Evolutionary conservation across 2,797 vertebrate genomes (phyloP).

Genomic region (Diceros bicornis): DNA sequence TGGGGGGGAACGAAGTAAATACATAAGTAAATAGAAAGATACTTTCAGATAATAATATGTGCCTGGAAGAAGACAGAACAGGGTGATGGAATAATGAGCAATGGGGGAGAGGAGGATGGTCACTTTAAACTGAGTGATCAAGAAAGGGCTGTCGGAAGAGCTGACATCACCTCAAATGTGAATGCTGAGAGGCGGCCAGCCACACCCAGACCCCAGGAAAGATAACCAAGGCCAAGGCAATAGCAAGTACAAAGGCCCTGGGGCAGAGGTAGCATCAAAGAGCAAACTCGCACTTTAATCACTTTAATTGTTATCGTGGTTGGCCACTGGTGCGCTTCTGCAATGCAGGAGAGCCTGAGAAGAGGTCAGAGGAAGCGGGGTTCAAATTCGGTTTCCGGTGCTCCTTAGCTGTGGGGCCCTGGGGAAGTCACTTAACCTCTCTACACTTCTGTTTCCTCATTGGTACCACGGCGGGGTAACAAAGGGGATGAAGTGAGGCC

Average conservation of each 20-base stretch:
- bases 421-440: not conserved
- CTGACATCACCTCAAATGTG: not conserved
- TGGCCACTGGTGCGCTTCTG: accelerated
- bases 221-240: not conserved
- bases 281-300: accelerated
- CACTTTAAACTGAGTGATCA: not conserved
- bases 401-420: not conserved
- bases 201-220: accelerated
- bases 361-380: accelerated
- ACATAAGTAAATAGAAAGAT: not conserved
- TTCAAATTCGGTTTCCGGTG: accelerated
- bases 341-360: accelerated
- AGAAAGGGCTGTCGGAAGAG: not conserved
- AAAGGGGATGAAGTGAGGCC: accelerated
- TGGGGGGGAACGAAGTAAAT: not conserved
- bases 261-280: not conserved
- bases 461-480: accelerated
- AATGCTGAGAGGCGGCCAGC: not conserved
- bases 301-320: accelerated
- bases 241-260: not conserved
- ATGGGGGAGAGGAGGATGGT: accelerated
- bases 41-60: not conserved
- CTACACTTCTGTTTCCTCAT: accelerated
- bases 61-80: not conserved
- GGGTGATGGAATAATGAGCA: accelerated